These are phyloP conservation scores for Nycticorax nycticorax DNA, from an alignment of 2,113 vertebrate genomes.

Conservation along the genomic window DNA sequence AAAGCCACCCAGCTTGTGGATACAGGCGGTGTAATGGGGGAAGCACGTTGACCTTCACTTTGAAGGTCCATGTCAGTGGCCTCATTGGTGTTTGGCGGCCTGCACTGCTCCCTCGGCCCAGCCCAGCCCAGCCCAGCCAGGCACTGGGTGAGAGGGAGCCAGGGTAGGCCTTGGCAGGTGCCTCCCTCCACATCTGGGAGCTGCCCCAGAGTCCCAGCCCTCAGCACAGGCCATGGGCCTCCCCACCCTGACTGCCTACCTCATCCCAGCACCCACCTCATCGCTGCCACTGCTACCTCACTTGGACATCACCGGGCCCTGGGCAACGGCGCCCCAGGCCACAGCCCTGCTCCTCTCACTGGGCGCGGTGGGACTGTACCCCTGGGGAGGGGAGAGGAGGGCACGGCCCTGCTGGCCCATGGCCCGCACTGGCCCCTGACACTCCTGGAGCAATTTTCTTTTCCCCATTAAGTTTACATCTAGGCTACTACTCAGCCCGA, in stretches of 20 bases:
- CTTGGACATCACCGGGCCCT: not conserved
- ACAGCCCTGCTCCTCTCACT: fast-evolving
- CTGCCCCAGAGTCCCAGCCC: not conserved
- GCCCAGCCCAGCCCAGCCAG: no score
- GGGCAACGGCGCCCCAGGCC: fast-evolving
- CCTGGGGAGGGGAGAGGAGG: fast-evolving
- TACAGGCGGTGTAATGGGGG: fast-evolving
- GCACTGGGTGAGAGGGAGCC: fast-evolving
- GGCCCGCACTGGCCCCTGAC: not conserved
- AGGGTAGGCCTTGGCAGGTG: fast-evolving
- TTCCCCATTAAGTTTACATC: not conserved
- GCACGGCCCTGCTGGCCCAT: no score
- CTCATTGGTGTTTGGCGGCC: fast-evolving
- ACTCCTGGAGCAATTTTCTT: not conserved
- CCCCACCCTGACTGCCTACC: fast-evolving
- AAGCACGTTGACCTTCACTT: fast-evolving
- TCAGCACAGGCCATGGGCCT: not conserved
- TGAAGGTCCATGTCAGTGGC: not conserved
- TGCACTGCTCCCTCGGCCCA: not conserved
- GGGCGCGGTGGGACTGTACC: fast-evolving
- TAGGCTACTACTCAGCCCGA: not conserved
- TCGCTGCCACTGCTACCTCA: fast-evolving
- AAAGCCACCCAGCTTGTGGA: fast-evolving
- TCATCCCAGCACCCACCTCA: not conserved
- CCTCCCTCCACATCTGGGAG: fast-evolving